Evolutionary conservation across 2,797 vertebrate genomes (phyloP).

Genomic region (Miichthys miiuy): DNA sequence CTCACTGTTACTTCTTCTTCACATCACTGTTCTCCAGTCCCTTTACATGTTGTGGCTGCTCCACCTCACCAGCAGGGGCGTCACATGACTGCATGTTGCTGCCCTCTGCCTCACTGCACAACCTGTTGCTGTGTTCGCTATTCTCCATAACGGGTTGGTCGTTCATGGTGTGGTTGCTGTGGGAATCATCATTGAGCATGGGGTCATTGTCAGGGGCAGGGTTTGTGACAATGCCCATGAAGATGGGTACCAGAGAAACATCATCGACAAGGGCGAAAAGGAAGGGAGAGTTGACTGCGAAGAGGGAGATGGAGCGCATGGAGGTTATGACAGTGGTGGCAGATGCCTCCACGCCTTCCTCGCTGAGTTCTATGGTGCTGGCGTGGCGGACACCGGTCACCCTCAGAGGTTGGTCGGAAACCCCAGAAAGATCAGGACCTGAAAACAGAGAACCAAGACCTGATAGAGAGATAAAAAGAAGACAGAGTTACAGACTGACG

Average conservation of each 20-base stretch:
- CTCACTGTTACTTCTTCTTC: slow-evolving; percentile 3
- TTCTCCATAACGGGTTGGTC: slow-evolving; percentile 37
- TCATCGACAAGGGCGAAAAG: slow-evolving; percentile 90
- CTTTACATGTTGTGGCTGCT: slow-evolving; percentile 40
- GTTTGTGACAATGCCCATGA: slow-evolving; percentile 90
- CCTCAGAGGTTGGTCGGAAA: slow-evolving; percentile 83
- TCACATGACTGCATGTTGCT: slow-evolving; percentile 45
- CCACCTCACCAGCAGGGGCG: slow-evolving; percentile 37
- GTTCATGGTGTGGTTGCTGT: slow-evolving; percentile 50
- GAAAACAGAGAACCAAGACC: slow-evolving; percentile 91
- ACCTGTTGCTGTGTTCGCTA: slow-evolving; percentile 1
- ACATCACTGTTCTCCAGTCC: slow-evolving; percentile 26
- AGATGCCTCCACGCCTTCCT: slow-evolving; percentile 90
- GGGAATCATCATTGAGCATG: slow-evolving; percentile 63
- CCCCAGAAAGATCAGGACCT: slow-evolving; percentile 86
- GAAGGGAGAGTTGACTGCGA: slow-evolving; percentile 91
- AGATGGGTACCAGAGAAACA: slow-evolving; percentile 85
- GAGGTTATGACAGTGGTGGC: slow-evolving; percentile 84
- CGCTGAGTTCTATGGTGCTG: slow-evolving; percentile 89
- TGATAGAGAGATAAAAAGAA: slow-evolving; percentile 51
- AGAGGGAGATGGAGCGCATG: slow-evolving; percentile 87
- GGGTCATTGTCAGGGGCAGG: slow-evolving; percentile 81
- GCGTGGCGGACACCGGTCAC: slow-evolving; percentile 90
- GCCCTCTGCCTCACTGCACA: slow-evolving; percentile 26
- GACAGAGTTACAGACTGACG: background rate